phyloP scores from a whole-genome alignment of 2,113 vertebrate species.

The Hystrix brachyura region DNA sequence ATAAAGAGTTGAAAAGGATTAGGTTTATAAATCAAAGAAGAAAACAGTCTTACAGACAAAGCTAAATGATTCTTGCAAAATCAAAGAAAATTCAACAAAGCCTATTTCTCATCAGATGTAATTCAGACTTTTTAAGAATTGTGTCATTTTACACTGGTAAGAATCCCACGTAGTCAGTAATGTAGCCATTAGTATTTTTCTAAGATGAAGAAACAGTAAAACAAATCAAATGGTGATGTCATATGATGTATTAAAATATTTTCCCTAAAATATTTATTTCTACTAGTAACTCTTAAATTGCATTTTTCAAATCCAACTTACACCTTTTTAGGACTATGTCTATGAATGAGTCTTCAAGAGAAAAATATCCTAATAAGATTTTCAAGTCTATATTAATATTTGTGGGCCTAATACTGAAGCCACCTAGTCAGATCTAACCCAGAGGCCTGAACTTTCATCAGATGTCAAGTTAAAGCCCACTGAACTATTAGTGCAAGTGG shows the following conservation, averaged over 20 bases:
- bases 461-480: slow-evolving; percentile 59
- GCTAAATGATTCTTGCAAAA: slow-evolving; percentile 51
- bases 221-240: slow-evolving; percentile 41
- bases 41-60: slow-evolving; percentile 56
- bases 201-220: slow-evolving; percentile 67
- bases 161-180: slow-evolving; percentile 17
- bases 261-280: slow-evolving; percentile 54
- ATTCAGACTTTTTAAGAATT: slow-evolving; percentile 34
- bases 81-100: slow-evolving; percentile 57
- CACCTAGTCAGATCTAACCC: slow-evolving; percentile 23
- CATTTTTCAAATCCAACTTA: slow-evolving; percentile 61
- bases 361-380: slow-evolving; percentile 37
- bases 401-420: slow-evolving; percentile 48
- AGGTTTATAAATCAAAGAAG: slow-evolving; percentile 48
- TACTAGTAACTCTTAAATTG: slow-evolving; percentile 39
- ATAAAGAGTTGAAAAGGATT: slow-evolving; percentile 33
- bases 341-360: slow-evolving; percentile 1
- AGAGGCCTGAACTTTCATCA: slow-evolving; percentile 68
- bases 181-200: background rate
- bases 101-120: slow-evolving; percentile 25
- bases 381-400: slow-evolving; percentile 60
- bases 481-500: slow-evolving; percentile 31
- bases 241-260: background rate
- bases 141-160: slow-evolving; percentile 38
- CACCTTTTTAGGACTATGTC: slow-evolving; percentile 27